phyloP scores from a whole-genome alignment of 2,888 invertebrate genomes.

The Ellobium chinense region DNA sequence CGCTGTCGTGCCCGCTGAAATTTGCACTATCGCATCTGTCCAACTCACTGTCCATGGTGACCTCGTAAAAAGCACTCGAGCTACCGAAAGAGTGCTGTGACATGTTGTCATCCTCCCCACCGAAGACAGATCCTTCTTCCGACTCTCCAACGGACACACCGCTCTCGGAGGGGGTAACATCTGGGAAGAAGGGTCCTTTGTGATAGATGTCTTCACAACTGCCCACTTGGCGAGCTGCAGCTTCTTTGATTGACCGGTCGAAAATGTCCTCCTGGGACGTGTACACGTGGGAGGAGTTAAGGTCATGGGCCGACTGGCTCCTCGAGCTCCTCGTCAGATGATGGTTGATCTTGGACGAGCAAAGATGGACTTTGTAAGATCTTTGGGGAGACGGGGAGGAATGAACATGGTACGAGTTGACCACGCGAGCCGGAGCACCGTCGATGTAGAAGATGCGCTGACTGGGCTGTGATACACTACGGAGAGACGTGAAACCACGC shows the following conservation, averaged over 20 bases:
- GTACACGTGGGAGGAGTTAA: slow-evolving; percentile 40
- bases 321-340: slow-evolving; percentile 11
- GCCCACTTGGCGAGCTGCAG: background rate
- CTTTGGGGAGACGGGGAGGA: slow-evolving; percentile 25
- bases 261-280: slow-evolving; percentile 30
- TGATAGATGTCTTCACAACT: slow-evolving; percentile 49
- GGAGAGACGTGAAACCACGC: background rate
- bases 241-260: background rate
- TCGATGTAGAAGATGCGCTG: slow-evolving; percentile 35
- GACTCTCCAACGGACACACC: slow-evolving; percentile 47
- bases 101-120: slow-evolving; percentile 43
- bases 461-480: slow-evolving; percentile 20
- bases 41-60: slow-evolving; percentile 47
- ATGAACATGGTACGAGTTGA: slow-evolving; percentile 22
- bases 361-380: slow-evolving; percentile 17
- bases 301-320: slow-evolving; percentile 32
- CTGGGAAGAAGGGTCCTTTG: slow-evolving; percentile 15
- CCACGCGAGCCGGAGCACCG: background rate
- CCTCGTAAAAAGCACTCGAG: slow-evolving; percentile 48
- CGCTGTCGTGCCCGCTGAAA: slow-evolving; percentile 21
- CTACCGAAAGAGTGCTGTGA: slow-evolving; percentile 48
- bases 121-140: slow-evolving; percentile 38
- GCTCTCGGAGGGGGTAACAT: slow-evolving; percentile 43
- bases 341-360: background rate
- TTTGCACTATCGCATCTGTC: slow-evolving; percentile 46